These are phyloP conservation scores for Melanargia galathea DNA, from an alignment of 2,888 invertebrate species.

Conservation along the genomic window DNA sequence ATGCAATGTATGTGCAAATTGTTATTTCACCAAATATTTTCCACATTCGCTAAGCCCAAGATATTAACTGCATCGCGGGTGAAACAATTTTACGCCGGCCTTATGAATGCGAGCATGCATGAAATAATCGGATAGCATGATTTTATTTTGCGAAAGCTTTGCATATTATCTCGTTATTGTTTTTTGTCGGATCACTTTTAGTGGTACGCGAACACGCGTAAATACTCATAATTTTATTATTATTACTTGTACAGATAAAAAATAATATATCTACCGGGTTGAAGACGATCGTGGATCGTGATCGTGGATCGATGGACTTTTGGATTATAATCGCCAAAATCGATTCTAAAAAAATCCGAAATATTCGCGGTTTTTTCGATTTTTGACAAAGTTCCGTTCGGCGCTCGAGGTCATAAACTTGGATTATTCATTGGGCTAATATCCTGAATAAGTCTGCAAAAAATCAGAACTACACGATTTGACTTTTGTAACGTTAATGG, in stretches of 20 bases:
- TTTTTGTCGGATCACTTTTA: neutral
- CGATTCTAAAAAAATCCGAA: too few relatives aligned
- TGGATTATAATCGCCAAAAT: too few relatives aligned
- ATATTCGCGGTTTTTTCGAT: too few relatives aligned
- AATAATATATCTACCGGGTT: too few relatives aligned
- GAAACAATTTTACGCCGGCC: conserved; percentile 25
- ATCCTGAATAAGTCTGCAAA: too few relatives aligned
- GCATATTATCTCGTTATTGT: neutral
- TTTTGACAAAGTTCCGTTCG: too few relatives aligned
- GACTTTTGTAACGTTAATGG: too few relatives aligned
- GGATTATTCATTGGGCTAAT: too few relatives aligned
- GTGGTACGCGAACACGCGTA: neutral
- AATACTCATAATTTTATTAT: neutral
- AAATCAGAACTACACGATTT: too few relatives aligned
- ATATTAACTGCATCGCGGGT: conserved; percentile 44
- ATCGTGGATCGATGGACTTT: too few relatives aligned
- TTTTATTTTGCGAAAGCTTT: conserved; percentile 12
- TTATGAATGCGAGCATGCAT: conserved; percentile 10
- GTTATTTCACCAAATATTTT: conserved; percentile 52
- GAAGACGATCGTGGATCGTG: too few relatives aligned
- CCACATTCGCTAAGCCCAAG: conserved; percentile 46
- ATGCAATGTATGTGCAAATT: conserved; percentile 50
- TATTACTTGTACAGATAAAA: neutral
- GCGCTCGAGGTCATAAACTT: too few relatives aligned
- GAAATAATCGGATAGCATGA: conserved; percentile 8